Base-by-base conservation (phyloP, 2,888 invertebrate genomes). In the Oscheius sp. region DNA sequence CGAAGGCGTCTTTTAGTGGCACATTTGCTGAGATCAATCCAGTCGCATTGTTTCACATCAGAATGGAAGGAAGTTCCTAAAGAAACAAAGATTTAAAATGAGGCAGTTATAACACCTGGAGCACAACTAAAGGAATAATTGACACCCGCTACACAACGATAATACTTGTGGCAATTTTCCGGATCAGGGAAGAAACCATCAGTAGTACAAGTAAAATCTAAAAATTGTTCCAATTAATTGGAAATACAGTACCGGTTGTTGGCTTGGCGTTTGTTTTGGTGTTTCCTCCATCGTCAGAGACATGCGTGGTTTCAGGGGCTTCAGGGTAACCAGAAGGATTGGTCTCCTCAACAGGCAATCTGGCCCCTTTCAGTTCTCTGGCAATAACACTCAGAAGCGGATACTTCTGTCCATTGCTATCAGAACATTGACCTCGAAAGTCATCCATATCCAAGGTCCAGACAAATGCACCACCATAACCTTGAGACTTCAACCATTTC, bases 181-280 rank as follows among this genome's bases (percentile, higher is more conserved):
- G 49, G 49, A 13, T 49, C 49, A 18, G 49, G 49, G 49, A 49
- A 49, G 49, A 49, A 49, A n/a, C 49, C 49, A 49, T 49, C 13
- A 35, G 35, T 35, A 35, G 35, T 9, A 9, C 35, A 35, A 9
- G 35, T 35, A 9, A 9, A 35, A 35, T 9, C 35, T 35, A 35
- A 9, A 6, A 6, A 35, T 35, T 9, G 9, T 9, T 35, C 35
- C n/a, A n/a, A n/a, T n/a, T n/a, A n/a, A n/a, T n/a, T n/a, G n/a
- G n/a, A n/a, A n/a, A n/a, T n/a, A n/a, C n/a, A n/a, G n/a, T n/a
- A n/a, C n/a, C n/a, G n/a, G n/a, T n/a, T n/a, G n/a, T n/a, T n/a
- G n/a, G n/a, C n/a, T n/a, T n/a, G n/a, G n/a, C n/a, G n/a, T n/a
- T n/a, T n/a, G n/a, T n/a, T n/a, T n/a, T n/a, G n/a, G n/a, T n/a